Conservation (phyloP, 2,888 invertebrate genomes). For the Aphodius granarius region DNA sequence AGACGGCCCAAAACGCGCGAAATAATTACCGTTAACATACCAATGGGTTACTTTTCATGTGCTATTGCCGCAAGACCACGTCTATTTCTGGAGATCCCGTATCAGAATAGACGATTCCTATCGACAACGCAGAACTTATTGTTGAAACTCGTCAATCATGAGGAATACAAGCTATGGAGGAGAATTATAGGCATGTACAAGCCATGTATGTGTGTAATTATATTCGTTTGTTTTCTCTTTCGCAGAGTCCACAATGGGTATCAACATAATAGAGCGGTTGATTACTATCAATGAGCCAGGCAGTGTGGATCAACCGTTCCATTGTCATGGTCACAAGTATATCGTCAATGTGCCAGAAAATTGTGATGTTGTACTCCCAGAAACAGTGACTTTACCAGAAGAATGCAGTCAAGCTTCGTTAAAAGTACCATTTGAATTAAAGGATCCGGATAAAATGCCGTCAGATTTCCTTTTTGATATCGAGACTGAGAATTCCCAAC, state of each 20-base stretch:
- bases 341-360: background rate
- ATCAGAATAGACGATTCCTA: background rate
- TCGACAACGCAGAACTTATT: background rate
- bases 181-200: background rate
- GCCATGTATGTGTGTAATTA: background rate
- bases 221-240: background rate
- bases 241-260: background rate
- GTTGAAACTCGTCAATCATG: background rate
- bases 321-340: background rate
- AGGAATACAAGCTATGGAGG: background rate
- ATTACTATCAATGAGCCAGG: background rate
- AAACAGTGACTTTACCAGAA: background rate
- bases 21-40: background rate
- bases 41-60: background rate
- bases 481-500: background rate
- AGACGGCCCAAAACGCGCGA: background rate
- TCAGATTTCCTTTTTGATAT: background rate
- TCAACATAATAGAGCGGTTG: conserved; percentile 1
- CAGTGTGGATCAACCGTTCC: background rate
- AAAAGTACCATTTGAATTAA: background rate
- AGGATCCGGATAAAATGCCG: background rate
- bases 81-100: background rate
- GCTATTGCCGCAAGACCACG: background rate
- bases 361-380: background rate
- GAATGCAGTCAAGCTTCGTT: background rate